phyloP scores from a whole-genome alignment of 2,888 invertebrate species.

The Scaptodrosophila latifasciaeformis region DNA sequence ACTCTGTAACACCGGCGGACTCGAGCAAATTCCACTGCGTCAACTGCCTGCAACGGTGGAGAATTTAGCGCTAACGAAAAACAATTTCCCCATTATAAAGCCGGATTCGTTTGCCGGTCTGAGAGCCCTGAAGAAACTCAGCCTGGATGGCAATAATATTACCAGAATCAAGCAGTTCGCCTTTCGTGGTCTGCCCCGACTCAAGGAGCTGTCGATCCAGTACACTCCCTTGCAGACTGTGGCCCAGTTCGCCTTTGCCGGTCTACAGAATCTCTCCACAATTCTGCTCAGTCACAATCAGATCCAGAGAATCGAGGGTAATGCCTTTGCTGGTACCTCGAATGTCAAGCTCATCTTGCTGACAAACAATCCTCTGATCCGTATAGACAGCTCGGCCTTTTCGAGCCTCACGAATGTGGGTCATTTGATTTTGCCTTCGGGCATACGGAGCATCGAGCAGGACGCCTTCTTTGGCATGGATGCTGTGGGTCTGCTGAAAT shows the following conservation, averaged over 20 bases:
- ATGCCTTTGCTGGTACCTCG: slow-evolving; percentile 91
- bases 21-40: slow-evolving; percentile 85
- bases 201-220: slow-evolving; percentile 88
- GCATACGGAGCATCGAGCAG: slow-evolving; percentile 84
- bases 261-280: slow-evolving; percentile 86
- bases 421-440: slow-evolving; percentile 88
- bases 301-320: slow-evolving; percentile 82
- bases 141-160: slow-evolving; percentile 91
- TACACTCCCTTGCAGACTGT: slow-evolving; percentile 88
- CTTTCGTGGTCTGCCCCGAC: slow-evolving; percentile 86
- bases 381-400: slow-evolving; percentile 88
- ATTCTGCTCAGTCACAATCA: slow-evolving; percentile 83
- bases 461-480: slow-evolving; percentile 89
- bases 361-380: slow-evolving; percentile 88
- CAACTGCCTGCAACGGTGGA: slow-evolving; percentile 86
- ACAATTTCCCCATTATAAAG: slow-evolving; percentile 87
- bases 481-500: slow-evolving; percentile 86
- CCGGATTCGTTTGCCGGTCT: slow-evolving; percentile 90
- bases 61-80: slow-evolving; percentile 89
- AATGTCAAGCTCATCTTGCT: slow-evolving; percentile 88
- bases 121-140: slow-evolving; percentile 86
- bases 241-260: slow-evolving; percentile 89
- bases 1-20: slow-evolving; percentile 89
- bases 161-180: slow-evolving; percentile 88
- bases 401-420: slow-evolving; percentile 89